These are phyloP conservation scores for Chromoteleia sp. DNA, from an alignment of 2,888 invertebrate species.

Conservation along the genomic window DNA sequence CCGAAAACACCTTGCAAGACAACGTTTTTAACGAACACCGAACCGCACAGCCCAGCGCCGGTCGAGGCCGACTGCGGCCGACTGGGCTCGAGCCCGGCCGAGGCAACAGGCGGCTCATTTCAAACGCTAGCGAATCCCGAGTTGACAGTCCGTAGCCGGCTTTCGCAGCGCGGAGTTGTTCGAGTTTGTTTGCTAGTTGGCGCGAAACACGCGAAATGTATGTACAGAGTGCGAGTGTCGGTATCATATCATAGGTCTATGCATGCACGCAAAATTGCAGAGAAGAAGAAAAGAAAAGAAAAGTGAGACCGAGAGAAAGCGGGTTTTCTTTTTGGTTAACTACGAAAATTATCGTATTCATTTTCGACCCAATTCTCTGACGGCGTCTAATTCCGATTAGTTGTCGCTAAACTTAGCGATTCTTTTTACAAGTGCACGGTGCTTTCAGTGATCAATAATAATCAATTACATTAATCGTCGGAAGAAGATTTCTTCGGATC, in stretches of 20 bases:
- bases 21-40: not conserved
- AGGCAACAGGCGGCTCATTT: slow-evolving; percentile 79
- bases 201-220: slow-evolving; percentile 20
- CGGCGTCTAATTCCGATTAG: too few species aligned
- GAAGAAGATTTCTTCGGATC: too few species aligned
- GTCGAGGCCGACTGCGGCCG: slow-evolving; percentile 61
- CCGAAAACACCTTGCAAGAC: not conserved
- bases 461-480: too few species aligned
- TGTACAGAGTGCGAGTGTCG: slow-evolving; percentile 17
- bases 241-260: not conserved
- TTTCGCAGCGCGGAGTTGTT: slow-evolving; percentile 61
- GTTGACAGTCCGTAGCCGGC: slow-evolving; percentile 77
- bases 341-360: too few species aligned
- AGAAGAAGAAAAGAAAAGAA: not conserved
- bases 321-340: too few species aligned
- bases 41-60: slow-evolving; percentile 9
- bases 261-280: too few species aligned
- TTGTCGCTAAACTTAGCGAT: too few species aligned
- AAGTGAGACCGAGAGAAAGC: too few species aligned
- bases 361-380: too few species aligned
- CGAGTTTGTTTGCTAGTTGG: slow-evolving; percentile 34
- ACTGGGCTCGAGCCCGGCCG: slow-evolving; percentile 68
- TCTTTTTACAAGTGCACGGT: too few species aligned
- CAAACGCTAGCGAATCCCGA: slow-evolving; percentile 61
- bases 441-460: too few species aligned